Evolutionary conservation across 2,113 vertebrate species (phyloP), one percentile per base, ranked within the genome.

Genomic region (Tragulus kanchil): DNA sequence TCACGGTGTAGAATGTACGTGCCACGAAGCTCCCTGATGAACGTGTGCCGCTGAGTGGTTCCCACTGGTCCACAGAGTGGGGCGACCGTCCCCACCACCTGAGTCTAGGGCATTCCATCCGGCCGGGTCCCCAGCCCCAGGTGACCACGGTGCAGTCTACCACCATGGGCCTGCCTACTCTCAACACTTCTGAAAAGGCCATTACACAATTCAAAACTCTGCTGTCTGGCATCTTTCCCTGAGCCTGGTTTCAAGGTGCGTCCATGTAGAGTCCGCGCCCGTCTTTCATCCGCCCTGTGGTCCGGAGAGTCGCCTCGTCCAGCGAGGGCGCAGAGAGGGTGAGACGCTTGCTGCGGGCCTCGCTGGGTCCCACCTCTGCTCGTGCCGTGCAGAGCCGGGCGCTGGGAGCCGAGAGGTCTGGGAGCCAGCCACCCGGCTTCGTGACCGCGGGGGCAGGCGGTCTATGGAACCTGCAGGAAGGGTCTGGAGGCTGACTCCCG

Each of bases 161-260:
- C 7, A 12, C 45, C 12, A 1, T 26, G 31, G 52, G 31, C 5
- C 45, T 21, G 9, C 67, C 59, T 61, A 0, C 42, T 67, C 7
- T 0, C 31, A 13, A 11, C 12, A 10, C 42, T 78, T 54, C 17
- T n/a, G 6, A 14, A 11, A 15, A 8, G 19, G 52, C 67, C 65
- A 1, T 14, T 5, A 17, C 1, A 13, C 7, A 1, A 0, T 8
- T 3, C 1, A 0, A 36, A 79, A 16, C 45, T 56, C 42, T 17
- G 14, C 81, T 8, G 28, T 0, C 84, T 15, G 5, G 17, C 31
- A 56, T 7, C 25, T 54, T 15, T 45, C 77, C n/a, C 65, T 5
- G 26, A 45, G 65, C 17, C 4, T 1, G 77, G 42, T 36, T 23
- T 23, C 13, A 10, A 13, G 25, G 45, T 7, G 15, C 77, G 8